Conservation (phyloP, 2,888 invertebrate species). For the Sialis fuliginosa region DNA sequence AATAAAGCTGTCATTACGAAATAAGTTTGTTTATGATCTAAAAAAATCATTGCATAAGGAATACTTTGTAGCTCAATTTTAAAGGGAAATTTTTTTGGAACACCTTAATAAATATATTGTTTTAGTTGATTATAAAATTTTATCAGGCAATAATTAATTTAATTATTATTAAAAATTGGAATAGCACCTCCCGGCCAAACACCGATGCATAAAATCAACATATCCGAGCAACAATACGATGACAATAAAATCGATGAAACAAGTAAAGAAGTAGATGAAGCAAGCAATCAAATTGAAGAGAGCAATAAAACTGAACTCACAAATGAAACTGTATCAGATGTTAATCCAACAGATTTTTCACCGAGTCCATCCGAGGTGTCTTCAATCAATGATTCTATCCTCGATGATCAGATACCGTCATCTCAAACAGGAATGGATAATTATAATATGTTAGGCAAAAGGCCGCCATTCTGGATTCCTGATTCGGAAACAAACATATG, state of each 20-base stretch:
- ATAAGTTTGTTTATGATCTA: no score
- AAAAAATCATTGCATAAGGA: no score
- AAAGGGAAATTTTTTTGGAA: no score
- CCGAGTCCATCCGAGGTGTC: conserved; percentile 5
- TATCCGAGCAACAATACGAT: neutral
- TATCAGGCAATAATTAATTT: neutral
- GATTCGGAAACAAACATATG: conserved; percentile 66
- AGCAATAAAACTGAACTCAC: neutral
- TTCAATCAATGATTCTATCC: conserved; percentile 14
- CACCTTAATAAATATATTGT: neutral
- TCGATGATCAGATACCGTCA: conserved; percentile 19
- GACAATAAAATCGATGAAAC: neutral
- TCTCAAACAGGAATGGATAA: conserved; percentile 15
- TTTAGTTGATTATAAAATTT: neutral
- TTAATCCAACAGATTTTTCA: conserved; percentile 3
- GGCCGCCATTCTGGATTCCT: conserved; percentile 74
- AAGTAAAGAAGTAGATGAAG: neutral
- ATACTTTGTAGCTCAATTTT: no score
- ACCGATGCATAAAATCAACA: conserved; percentile 1
- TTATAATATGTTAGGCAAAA: conserved; percentile 37
- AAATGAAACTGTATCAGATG: neutral
- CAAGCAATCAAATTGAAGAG: neutral
- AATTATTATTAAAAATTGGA: neutral
- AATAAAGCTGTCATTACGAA: no score
- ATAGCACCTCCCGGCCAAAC: conserved; percentile 5